phyloP scores from a whole-genome alignment of 2,888 invertebrate genomes.

The Lasioglossum oenotherae region DNA sequence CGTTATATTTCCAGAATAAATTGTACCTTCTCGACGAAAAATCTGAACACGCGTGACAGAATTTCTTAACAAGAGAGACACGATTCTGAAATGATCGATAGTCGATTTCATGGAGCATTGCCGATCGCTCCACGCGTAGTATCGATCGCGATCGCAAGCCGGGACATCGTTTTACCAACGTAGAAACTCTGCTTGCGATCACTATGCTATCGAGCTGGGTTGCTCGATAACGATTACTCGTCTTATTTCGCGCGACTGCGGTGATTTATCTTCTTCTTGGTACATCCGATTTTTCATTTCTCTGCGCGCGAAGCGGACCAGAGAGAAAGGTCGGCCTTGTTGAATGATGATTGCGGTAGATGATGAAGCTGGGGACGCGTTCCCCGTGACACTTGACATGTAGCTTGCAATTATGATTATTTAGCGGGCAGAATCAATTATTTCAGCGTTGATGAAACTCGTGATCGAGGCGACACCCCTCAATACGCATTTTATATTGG shows the following conservation, averaged over 20 bases:
- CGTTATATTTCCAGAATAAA: not conserved
- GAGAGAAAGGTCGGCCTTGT: constrained; percentile 15
- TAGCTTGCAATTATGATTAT: constrained; percentile 32
- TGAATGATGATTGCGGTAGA: constrained; percentile 13
- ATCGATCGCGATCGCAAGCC: not conserved
- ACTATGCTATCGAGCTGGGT: not conserved
- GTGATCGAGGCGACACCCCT: too few species aligned
- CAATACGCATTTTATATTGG: too few species aligned
- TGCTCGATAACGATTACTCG: constrained; percentile 14
- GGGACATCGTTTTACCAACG: not conserved
- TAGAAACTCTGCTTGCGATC: constrained; percentile 4
- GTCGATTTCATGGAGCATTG: not conserved
- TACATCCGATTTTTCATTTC: constrained; percentile 9
- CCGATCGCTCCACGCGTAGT: not conserved
- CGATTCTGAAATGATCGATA: not conserved
- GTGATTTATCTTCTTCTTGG: constrained; percentile 5
- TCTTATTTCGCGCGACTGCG: not conserved
- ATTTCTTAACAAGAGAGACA: not conserved
- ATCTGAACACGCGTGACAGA: not conserved
- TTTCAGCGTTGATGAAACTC: not conserved
- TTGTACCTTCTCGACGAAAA: not conserved
- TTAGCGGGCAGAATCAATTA: constrained; percentile 30
- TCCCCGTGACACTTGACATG: constrained; percentile 20
- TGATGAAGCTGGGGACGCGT: constrained; percentile 26
- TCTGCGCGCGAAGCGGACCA: not conserved